Conservation (phyloP, 2,888 invertebrate species). For the Miltochrista miniata region DNA sequence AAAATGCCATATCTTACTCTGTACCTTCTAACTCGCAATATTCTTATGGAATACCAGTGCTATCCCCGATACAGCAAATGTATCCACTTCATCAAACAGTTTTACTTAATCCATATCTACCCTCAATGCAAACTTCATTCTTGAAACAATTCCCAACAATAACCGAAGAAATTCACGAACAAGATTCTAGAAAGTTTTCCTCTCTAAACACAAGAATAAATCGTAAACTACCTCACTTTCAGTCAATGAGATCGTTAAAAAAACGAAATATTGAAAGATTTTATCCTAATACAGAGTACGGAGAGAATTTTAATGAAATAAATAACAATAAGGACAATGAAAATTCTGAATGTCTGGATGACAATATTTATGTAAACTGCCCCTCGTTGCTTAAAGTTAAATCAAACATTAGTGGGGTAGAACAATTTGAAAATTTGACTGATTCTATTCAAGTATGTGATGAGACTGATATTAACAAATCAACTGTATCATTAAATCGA, state of each 20-base stretch:
- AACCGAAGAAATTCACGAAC: slow-evolving; percentile 62
- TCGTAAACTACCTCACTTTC: slow-evolving; percentile 68
- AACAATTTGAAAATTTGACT: slow-evolving; percentile 85
- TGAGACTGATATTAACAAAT: slow-evolving; percentile 63
- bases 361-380: slow-evolving; percentile 75
- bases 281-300: slow-evolving; percentile 78
- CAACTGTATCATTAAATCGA: slow-evolving; percentile 79
- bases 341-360: slow-evolving; percentile 52
- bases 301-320: slow-evolving; percentile 76
- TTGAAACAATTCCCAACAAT: slow-evolving; percentile 73
- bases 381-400: slow-evolving; percentile 63
- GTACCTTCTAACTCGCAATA: slow-evolving; percentile 55
- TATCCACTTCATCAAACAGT: slow-evolving; percentile 76
- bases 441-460: slow-evolving; percentile 87
- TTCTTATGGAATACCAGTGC: slow-evolving; percentile 64
- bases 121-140: slow-evolving; percentile 70
- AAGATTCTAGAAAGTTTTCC: slow-evolving; percentile 68
- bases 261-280: slow-evolving; percentile 78
- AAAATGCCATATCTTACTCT: slow-evolving; percentile 62
- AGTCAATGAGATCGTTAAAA: slow-evolving; percentile 75
- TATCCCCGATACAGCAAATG: slow-evolving; percentile 76
- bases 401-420: slow-evolving; percentile 69
- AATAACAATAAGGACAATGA: slow-evolving; percentile 67
- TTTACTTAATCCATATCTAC: slow-evolving; percentile 69
- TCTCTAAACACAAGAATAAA: slow-evolving; percentile 70